Conservation (phyloP, 1,140 invertebrate species). For the Mya arenaria region DNA sequence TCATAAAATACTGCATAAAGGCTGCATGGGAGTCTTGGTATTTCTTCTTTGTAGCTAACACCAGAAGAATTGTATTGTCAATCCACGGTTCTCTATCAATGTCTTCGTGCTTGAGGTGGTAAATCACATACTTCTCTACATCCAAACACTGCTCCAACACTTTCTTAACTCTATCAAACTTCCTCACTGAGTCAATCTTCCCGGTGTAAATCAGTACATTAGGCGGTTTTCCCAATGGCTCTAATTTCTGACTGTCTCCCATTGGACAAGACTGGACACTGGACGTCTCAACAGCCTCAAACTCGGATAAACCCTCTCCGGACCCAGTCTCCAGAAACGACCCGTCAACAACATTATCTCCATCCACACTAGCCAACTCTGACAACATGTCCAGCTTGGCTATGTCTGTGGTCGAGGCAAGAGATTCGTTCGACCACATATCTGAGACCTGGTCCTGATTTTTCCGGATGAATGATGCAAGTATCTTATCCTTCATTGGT, state of each 20-base stretch:
- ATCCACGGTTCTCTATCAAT: conserved; percentile 86
- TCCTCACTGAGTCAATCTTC: conserved; percentile 85
- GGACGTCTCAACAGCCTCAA: conserved; percentile 7
- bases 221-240: conserved; percentile 84
- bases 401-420: conserved; percentile 55
- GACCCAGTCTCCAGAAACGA: conserved; percentile 55
- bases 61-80: conserved; percentile 87
- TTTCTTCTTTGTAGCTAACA: conserved; percentile 88
- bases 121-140: conserved; percentile 89
- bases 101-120: conserved; percentile 86
- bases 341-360: conserved; percentile 26
- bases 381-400: conserved; percentile 42
- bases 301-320: conserved; percentile 56
- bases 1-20: conserved; percentile 57
- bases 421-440: conserved; percentile 64
- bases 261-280: conserved; percentile 3
- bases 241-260: conserved; percentile 17
- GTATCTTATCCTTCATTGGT: neutral
- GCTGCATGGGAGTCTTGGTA: conserved; percentile 79
- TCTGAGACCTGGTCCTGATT: conserved; percentile 22
- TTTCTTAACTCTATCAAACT: conserved; percentile 87
- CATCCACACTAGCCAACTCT: conserved; percentile 29
- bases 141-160: conserved; percentile 87
- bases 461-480: neutral
- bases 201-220: conserved; percentile 91